Percentiles rank a stretch among this genome's conserved stretches.
phyloP scores from a whole-genome alignment of 1,140 invertebrate genomes.

The Panagrolaimus sp. region DNA sequence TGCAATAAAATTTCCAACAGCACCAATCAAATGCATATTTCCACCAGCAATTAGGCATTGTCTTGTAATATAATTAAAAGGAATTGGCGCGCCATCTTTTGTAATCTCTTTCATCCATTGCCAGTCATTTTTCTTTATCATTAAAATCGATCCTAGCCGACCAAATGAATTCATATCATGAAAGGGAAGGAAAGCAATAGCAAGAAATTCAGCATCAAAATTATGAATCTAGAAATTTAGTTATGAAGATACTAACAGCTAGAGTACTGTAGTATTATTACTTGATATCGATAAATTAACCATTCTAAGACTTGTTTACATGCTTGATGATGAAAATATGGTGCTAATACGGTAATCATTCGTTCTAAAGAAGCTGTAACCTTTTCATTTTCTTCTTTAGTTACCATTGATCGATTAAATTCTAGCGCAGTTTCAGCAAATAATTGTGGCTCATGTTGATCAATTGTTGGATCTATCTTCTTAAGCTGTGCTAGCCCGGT shows the following conservation, averaged over 20 bases:
- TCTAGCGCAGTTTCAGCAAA: conserved; percentile 22
- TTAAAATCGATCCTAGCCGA: conserved; percentile 33
- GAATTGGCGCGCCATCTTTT: conserved; percentile 32
- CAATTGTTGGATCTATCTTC: conserved; percentile 35
- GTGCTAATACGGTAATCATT: conserved; percentile 28
- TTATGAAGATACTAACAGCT: not conserved
- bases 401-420: conserved; percentile 32
- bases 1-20: not conserved
- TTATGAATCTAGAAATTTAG: conserved; percentile 28
- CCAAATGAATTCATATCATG: conserved; percentile 38
- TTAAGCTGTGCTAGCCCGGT: conserved; percentile 30
- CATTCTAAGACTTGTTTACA: conserved; percentile 43
- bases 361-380: conserved; percentile 27
- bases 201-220: conserved; percentile 37
- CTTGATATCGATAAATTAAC: conserved; percentile 41
- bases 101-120: conserved; percentile 26
- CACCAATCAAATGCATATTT: conserved; percentile 22
- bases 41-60: conserved; percentile 16
- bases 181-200: conserved; percentile 32
- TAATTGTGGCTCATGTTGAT: conserved; percentile 27
- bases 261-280: too few species aligned
- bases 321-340: conserved; percentile 42
- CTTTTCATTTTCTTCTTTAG: conserved; percentile 28
- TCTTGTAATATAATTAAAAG: conserved; percentile 23
- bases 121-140: conserved; percentile 30